phyloP scores from a whole-genome alignment of 2,797 vertebrate genomes.

The Perdix hodgsoniae region DNA sequence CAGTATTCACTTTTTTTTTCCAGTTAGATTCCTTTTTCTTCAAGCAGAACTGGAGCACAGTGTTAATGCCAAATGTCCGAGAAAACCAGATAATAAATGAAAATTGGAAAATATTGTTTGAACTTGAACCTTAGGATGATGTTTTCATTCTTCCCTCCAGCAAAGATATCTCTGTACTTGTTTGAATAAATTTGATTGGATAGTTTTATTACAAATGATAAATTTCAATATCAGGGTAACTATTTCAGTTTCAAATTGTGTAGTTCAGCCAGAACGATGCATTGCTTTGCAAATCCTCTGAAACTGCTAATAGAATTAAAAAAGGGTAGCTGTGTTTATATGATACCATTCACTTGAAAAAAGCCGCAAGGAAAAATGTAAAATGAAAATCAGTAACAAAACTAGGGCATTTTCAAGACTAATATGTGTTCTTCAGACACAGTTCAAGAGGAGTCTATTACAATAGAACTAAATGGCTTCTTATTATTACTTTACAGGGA shows the following conservation, averaged over 20 bases:
- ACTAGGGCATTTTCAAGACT: not conserved
- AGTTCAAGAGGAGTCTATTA: not conserved
- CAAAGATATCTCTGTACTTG: not conserved
- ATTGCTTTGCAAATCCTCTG: not conserved
- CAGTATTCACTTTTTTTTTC: not conserved
- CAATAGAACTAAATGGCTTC: not conserved
- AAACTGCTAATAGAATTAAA: not conserved
- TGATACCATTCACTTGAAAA: not conserved
- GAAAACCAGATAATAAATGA: not conserved
- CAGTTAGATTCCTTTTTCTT: not conserved
- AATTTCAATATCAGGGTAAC: not conserved
- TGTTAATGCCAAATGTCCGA: not conserved
- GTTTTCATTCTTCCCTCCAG: not conserved
- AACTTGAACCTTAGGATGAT: not conserved
- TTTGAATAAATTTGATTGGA: not conserved
- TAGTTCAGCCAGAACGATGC: not conserved
- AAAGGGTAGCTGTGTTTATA: not conserved
- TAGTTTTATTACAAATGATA: not conserved
- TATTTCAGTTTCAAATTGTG: not conserved
- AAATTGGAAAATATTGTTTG: not conserved
- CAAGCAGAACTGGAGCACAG: not conserved
- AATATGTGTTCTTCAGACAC: not conserved
- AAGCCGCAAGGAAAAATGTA: not conserved
- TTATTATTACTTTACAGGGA: constrained; percentile 33
- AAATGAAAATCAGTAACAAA: not conserved